A percentile compares a stretch with the other conserved stretches of the same genome.
phyloP scores from a whole-genome alignment of 1,140 invertebrate genomes.

The Heliothis subflexa region DNA sequence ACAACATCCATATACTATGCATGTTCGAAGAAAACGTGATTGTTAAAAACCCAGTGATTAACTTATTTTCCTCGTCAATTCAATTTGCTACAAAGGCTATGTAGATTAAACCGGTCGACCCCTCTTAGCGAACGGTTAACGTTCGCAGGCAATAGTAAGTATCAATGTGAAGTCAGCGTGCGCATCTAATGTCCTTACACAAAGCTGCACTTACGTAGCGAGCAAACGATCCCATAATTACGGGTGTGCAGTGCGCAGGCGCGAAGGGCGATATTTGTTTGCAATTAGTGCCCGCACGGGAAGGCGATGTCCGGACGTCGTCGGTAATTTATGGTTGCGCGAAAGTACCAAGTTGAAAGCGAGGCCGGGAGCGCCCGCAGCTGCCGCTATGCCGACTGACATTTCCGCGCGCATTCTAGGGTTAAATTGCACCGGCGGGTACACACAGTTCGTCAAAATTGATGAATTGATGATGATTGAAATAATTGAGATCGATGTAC shows the following conservation, averaged over 20 bases:
- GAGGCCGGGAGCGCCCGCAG: slow-evolving; percentile 59
- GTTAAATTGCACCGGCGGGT: slow-evolving; percentile 56
- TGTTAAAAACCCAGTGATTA: slow-evolving; percentile 16
- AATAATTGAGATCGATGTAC: slow-evolving; percentile 11
- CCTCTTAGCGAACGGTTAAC: slow-evolving; percentile 57
- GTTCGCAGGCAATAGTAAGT: slow-evolving; percentile 50
- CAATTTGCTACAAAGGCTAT: slow-evolving; percentile 23
- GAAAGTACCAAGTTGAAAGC: slow-evolving; percentile 61
- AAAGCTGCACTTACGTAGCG: slow-evolving; percentile 57
- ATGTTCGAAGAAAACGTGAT: slow-evolving; percentile 6
- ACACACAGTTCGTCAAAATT: slow-evolving; percentile 40
- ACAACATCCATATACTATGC: slow-evolving; percentile 1
- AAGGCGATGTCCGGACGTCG: slow-evolving; percentile 63
- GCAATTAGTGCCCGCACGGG: slow-evolving; percentile 76
- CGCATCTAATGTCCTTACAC: slow-evolving; percentile 59
- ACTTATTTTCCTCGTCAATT: slow-evolving; percentile 31
- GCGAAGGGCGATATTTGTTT: slow-evolving; percentile 75
- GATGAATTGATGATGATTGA: slow-evolving; percentile 35
- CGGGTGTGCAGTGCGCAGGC: slow-evolving; percentile 58
- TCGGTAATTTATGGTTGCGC: slow-evolving; percentile 66
- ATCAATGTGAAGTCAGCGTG: slow-evolving; percentile 47
- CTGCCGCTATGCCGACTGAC: slow-evolving; percentile 62
- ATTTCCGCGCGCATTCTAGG: slow-evolving; percentile 59
- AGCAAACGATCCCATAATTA: slow-evolving; percentile 64
- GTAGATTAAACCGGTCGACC: slow-evolving; percentile 45